phyloP scores from a whole-genome alignment of 2,888 invertebrate genomes.

The Calliphora vomitoria region DNA sequence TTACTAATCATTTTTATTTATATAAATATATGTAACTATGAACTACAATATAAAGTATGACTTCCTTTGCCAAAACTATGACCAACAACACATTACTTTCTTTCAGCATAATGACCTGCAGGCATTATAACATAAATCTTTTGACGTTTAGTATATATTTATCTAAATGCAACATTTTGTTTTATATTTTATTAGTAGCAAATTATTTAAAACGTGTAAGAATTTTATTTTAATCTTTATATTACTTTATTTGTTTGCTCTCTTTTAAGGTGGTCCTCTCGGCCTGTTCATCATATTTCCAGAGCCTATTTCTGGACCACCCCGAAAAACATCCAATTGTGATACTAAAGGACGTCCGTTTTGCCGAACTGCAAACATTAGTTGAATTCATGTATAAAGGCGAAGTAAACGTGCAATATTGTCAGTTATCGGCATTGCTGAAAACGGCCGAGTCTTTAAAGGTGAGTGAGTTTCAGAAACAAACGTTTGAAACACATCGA shows the following conservation, averaged over 20 bases:
- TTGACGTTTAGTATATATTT: conserved; percentile 1
- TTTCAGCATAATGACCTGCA: conserved; percentile 32
- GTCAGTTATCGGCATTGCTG: conserved; percentile 94
- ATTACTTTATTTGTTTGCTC: conserved; percentile 25
- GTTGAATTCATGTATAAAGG: conserved; percentile 99
- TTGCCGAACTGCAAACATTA: conserved; percentile 94
- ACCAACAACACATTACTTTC: conserved; percentile 55
- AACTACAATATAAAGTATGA: neutral
- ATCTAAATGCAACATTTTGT: conserved; percentile 21
- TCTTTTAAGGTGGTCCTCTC: conserved; percentile 93
- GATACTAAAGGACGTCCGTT: conserved; percentile 97
- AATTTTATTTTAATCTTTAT: conserved; percentile 2
- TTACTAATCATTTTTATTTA: conserved; percentile 51
- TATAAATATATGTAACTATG: neutral
- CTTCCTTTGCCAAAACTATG: conserved; percentile 8
- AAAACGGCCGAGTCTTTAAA: conserved; percentile 97
- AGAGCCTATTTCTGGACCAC: conserved; percentile 96
- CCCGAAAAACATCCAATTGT: conserved; percentile 97
- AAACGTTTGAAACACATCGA: no score
- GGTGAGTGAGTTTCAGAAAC: no score
- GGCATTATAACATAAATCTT: conserved; percentile 50
- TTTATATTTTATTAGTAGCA: conserved; percentile 8
- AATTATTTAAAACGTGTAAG: conserved; percentile 20
- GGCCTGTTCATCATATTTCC: conserved; percentile 98
- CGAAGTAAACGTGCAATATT: conserved; percentile 97